Percentiles rank a stretch among this genome's conserved stretches.
Conservation (phyloP, 2,888 invertebrate genomes). For the Gonocerus acuteangulatus region DNA sequence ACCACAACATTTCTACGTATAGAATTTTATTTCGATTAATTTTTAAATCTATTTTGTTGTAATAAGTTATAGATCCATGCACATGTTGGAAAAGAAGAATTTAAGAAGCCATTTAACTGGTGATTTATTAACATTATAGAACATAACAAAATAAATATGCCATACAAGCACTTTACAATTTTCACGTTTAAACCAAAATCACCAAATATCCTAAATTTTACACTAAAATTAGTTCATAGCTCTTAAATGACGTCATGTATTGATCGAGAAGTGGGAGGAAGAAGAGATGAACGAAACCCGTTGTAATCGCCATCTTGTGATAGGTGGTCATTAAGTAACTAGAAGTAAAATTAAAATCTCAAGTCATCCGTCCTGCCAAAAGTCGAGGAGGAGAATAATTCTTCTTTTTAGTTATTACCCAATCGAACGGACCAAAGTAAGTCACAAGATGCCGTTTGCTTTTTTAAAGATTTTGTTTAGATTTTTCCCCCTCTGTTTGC, state of each 20-base stretch:
- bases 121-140: no score
- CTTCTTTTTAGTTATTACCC: conserved; percentile 59
- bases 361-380: conserved; percentile 44
- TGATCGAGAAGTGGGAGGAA: conserved; percentile 43
- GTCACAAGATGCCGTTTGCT: conserved; percentile 37
- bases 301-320: conserved; percentile 47
- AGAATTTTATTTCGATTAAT: no score
- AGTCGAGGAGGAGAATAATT: conserved; percentile 45
- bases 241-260: conserved; percentile 47
- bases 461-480: conserved; percentile 3
- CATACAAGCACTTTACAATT: no score
- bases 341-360: conserved; percentile 41
- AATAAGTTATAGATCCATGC: no score
- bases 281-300: conserved; percentile 45
- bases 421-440: conserved; percentile 76
- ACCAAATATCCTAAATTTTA: no score
- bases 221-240: not conserved
- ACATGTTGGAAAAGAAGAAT: no score
- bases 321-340: conserved; percentile 44
- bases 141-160: no score
- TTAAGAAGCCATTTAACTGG: no score
- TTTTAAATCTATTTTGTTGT: no score
- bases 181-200: no score
- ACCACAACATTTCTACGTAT: no score
- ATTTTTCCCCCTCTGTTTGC: conserved; percentile 18